Conservation (phyloP, 2,797 vertebrate species). For the Paedocypris micromegethes region DNA sequence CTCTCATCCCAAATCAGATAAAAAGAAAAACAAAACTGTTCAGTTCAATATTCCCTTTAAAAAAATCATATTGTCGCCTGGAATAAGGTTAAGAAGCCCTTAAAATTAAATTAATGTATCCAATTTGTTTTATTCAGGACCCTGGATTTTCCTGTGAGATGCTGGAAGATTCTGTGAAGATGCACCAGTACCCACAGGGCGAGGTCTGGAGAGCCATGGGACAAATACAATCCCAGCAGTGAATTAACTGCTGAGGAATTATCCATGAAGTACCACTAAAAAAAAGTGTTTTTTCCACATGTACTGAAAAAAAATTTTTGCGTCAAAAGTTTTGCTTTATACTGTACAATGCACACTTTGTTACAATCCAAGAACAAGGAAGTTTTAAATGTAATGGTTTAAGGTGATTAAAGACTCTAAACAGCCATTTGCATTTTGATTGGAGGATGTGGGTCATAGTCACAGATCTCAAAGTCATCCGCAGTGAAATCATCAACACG, state of each 20-base stretch:
- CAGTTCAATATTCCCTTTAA: too few species aligned
- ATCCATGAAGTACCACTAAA: neutral
- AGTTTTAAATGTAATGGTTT: neutral
- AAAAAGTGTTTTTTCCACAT: neutral
- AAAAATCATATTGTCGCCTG: too few species aligned
- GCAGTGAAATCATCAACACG: constrained; percentile 79
- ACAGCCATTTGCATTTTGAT: constrained; percentile 99
- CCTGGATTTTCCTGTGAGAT: constrained; percentile 83
- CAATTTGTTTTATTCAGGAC: constrained; percentile 55
- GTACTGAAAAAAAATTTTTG: neutral
- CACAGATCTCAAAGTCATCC: constrained; percentile 87
- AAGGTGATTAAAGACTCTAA: constrained; percentile 50
- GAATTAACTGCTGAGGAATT: too few species aligned
- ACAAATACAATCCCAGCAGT: neutral
- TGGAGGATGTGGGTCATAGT: constrained; percentile 84
- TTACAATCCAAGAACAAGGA: too few species aligned
- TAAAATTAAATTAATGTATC: too few species aligned
- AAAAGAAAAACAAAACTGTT: too few species aligned
- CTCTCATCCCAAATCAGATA: too few species aligned
- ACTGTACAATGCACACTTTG: too few species aligned
- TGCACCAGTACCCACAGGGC: constrained; percentile 73
- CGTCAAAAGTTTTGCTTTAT: too few species aligned
- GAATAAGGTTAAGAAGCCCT: too few species aligned
- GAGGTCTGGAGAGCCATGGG: constrained; percentile 64
- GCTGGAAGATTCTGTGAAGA: constrained; percentile 72